Conservation (phyloP, 1,140 invertebrate genomes). For the Lordiphosa mommai region DNA sequence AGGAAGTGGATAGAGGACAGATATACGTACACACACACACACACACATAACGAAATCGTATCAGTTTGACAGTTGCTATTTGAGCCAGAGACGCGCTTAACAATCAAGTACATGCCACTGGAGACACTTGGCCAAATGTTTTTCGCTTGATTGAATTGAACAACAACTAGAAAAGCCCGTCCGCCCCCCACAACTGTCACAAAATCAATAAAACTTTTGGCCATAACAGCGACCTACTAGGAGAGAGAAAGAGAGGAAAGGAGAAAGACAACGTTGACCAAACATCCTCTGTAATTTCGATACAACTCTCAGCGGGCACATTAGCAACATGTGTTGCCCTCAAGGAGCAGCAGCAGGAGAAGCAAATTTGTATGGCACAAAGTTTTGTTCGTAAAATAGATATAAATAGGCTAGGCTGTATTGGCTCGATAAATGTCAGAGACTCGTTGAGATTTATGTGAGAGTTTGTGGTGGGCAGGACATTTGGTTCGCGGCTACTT, state of each 20-base stretch:
- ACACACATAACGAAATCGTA: slow-evolving; percentile 9
- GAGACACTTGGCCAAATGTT: slow-evolving; percentile 67
- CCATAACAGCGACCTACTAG: neutral
- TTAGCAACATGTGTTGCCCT: slow-evolving; percentile 75
- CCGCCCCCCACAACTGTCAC: slow-evolving; percentile 51
- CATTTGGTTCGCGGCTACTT: slow-evolving; percentile 5
- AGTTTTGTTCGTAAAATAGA: slow-evolving; percentile 49
- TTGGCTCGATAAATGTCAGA: slow-evolving; percentile 39
- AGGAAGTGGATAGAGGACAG: too few relatives aligned
- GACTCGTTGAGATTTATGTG: slow-evolving; percentile 38
- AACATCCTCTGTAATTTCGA: slow-evolving; percentile 68
- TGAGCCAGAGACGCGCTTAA: slow-evolving; percentile 9
- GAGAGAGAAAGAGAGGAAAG: slow-evolving; percentile 6
- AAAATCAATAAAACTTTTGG: slow-evolving; percentile 66
- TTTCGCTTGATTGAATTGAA: slow-evolving; percentile 72
- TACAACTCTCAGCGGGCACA: slow-evolving; percentile 69
- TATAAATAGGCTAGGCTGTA: slow-evolving; percentile 46
- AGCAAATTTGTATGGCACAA: slow-evolving; percentile 43
- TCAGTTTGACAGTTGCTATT: neutral
- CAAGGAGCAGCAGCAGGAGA: slow-evolving; percentile 27
- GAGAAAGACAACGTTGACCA: slow-evolving; percentile 9
- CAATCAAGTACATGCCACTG: slow-evolving; percentile 72
- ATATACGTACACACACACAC: neutral
- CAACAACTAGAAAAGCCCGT: slow-evolving; percentile 18
- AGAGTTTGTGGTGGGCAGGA: neutral